Percentiles rank a stretch among this genome's conserved stretches.
Conservation (phyloP, 2,888 invertebrate genomes). For the Cheilosia soror region DNA sequence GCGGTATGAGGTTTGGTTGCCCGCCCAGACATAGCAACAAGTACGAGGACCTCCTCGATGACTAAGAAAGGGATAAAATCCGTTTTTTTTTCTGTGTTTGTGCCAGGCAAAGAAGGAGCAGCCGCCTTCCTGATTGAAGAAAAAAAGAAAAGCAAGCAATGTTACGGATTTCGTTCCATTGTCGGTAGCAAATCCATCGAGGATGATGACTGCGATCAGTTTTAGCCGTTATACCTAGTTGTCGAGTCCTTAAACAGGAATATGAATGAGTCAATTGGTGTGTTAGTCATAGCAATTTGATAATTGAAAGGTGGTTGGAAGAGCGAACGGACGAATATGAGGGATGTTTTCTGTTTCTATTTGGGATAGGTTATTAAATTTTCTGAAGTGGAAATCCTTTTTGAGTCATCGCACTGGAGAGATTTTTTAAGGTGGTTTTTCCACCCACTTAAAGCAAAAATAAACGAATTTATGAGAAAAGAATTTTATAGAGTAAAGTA, state of each 20-base stretch:
- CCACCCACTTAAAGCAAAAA: background rate
- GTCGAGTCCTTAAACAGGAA: constrained; percentile 33
- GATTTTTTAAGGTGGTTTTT: constrained; percentile 17
- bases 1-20: constrained; percentile 1
- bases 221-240: constrained; percentile 5
- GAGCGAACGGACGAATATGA: background rate
- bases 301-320: constrained; percentile 60
- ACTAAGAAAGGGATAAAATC: constrained; percentile 54
- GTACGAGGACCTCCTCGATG: constrained; percentile 35
- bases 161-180: constrained; percentile 32
- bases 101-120: background rate
- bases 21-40: constrained; percentile 68
- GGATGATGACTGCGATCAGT: constrained; percentile 20
- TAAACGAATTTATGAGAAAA: background rate
- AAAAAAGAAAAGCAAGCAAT: constrained; percentile 6
- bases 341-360: constrained; percentile 37
- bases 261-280: constrained; percentile 71
- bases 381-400: constrained; percentile 42
- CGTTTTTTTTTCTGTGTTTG: constrained; percentile 17
- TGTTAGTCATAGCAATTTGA: constrained; percentile 72
- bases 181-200: constrained; percentile 13
- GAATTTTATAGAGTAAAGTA: background rate
- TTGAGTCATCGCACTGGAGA: constrained; percentile 59
- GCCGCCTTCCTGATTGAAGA: constrained; percentile 35
- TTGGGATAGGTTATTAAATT: constrained; percentile 43